Conservation (phyloP, 2,113 vertebrate genomes). For the Rafetus swinhoei region DNA sequence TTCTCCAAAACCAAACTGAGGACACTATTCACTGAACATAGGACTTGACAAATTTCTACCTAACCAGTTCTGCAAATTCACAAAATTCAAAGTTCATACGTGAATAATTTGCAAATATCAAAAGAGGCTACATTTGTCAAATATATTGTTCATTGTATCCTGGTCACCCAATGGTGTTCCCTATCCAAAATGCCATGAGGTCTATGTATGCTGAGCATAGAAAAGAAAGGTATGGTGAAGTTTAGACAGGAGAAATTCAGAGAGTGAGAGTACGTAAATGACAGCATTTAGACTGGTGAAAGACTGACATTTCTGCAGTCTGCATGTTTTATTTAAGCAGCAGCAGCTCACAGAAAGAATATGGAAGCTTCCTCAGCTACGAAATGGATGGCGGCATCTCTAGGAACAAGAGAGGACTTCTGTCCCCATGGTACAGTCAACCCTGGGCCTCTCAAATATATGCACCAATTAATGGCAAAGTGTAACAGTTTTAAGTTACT, state of each 20-base stretch:
- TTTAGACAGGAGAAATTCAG: background rate
- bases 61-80: background rate
- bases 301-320: background rate
- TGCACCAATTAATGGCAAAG: background rate
- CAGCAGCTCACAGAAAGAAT: background rate
- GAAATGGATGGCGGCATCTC: background rate
- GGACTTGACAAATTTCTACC: slow-evolving; percentile 46
- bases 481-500: rapidly evolving
- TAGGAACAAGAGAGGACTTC: background rate
- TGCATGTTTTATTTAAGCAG: background rate
- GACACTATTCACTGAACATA: background rate
- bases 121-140: slow-evolving; percentile 37
- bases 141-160: slow-evolving; percentile 16
- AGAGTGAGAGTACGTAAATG: too few relatives aligned
- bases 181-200: background rate
- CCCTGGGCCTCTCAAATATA: background rate
- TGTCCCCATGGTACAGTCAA: background rate
- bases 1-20: slow-evolving; percentile 39
- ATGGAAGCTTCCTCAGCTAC: background rate
- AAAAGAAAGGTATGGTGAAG: background rate
- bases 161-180: background rate
- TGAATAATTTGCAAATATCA: slow-evolving; percentile 47
- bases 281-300: background rate
- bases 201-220: background rate
- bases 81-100: slow-evolving; percentile 33